Evolutionary conservation across 2,888 invertebrate species (phyloP).

Genomic region (Agriopis leucophaearia): DNA sequence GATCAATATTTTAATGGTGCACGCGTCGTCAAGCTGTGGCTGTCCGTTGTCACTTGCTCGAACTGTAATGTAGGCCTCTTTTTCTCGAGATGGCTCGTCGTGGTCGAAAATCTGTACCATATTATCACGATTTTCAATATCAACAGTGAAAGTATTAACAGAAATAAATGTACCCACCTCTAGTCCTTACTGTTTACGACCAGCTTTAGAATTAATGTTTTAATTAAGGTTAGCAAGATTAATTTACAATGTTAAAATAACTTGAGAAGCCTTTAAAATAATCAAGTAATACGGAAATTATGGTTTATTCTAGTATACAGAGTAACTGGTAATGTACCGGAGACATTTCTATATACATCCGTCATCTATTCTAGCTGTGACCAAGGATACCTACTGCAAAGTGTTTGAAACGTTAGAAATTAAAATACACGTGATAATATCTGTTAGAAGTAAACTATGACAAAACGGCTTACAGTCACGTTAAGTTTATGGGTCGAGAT

Average conservation of each 20-base stretch:
- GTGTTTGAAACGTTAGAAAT: too few species aligned
- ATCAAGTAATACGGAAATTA: background rate
- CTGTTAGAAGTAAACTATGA: too few species aligned
- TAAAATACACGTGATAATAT: too few species aligned
- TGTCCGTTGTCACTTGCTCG: constrained; percentile 97
- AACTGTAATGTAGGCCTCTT: constrained; percentile 94
- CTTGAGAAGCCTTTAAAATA: background rate
- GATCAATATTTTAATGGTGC: constrained; percentile 96
- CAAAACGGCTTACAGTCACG: too few species aligned
- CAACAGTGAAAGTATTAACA: background rate
- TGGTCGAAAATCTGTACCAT: constrained; percentile 91
- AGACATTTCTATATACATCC: too few species aligned
- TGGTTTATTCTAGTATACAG: background rate
- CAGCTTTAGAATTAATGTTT: constrained; percentile 30
- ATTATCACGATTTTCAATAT: constrained; percentile 35
- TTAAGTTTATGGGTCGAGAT: too few species aligned
- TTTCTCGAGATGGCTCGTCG: constrained; percentile 95
- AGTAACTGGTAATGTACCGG: too few species aligned
- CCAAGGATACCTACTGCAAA: too few species aligned
- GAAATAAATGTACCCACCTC: constrained; percentile 52
- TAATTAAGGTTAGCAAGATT: background rate
- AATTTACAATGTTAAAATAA: background rate
- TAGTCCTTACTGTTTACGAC: constrained; percentile 42
- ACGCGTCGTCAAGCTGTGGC: constrained; percentile 96
- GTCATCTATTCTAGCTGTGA: too few species aligned